Percentiles rank a stretch among this genome's conserved stretches.
These are phyloP conservation scores for Drosophila pseudotakahashii DNA, from an alignment of 2,888 invertebrate species.

Conservation along the genomic window DNA sequence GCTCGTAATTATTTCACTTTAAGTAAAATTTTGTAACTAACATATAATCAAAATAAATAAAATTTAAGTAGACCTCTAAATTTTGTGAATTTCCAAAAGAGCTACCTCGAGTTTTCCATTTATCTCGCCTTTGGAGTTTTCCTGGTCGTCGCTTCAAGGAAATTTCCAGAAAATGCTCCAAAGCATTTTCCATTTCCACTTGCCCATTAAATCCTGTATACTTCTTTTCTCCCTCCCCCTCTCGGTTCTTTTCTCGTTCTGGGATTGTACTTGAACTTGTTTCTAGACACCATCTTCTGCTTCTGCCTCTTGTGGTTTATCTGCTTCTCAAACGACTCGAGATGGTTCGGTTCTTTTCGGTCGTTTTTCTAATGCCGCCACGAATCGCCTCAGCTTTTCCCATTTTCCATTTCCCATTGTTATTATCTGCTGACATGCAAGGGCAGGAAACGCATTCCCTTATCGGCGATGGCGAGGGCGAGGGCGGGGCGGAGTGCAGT, in stretches of 20 bases:
- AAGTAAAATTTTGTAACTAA: too few relatives aligned
- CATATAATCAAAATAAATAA: too few relatives aligned
- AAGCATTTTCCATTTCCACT: constrained; percentile 11
- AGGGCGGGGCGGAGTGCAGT: constrained; percentile 20
- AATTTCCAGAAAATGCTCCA: constrained; percentile 15
- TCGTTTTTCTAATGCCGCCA: constrained; percentile 26
- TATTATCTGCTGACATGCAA: constrained; percentile 73
- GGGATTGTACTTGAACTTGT: constrained; percentile 36
- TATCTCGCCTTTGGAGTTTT: background rate
- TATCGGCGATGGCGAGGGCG: too few relatives aligned
- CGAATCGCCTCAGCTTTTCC: constrained; percentile 2
- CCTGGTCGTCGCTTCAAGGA: constrained; percentile 15
- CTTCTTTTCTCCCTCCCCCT: constrained; percentile 10
- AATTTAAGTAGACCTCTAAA: too few relatives aligned
- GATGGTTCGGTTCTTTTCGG: constrained; percentile 28
- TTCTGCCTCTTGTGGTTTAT: constrained; percentile 19
- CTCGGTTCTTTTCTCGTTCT: constrained; percentile 21
- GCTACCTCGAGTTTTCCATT: background rate
- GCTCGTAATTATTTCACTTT: too few relatives aligned
- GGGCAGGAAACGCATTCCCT: constrained; percentile 67
- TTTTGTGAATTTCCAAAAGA: background rate
- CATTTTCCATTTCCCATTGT: constrained; percentile 31
- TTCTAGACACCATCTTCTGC: constrained; percentile 14
- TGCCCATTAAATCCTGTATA: constrained; percentile 5
- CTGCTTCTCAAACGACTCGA: constrained; percentile 18